A percentile compares a stretch with the other conserved stretches of the same genome.
Conservation (phyloP, 2,888 invertebrate species). For the Melanostoma mellinum region DNA sequence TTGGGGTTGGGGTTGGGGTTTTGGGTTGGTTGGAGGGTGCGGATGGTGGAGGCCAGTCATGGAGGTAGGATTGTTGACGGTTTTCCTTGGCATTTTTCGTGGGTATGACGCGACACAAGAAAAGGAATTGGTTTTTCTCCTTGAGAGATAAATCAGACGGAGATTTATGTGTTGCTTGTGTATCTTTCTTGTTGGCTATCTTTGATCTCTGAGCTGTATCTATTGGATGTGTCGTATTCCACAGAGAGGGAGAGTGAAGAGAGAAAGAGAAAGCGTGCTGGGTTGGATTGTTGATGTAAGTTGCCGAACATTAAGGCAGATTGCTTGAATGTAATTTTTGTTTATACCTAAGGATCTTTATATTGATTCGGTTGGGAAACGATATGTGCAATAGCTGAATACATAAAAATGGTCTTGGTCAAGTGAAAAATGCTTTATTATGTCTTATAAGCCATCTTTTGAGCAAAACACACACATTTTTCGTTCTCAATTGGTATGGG, state of each 20-base stretch:
- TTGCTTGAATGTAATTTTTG: conserved; percentile 21
- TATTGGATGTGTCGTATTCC: conserved; percentile 41
- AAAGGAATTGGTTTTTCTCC: conserved; percentile 68
- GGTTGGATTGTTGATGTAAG: conserved; percentile 11
- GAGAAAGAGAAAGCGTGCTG: neutral
- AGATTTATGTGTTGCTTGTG: conserved; percentile 74
- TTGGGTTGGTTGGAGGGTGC: no score
- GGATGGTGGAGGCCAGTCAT: no score
- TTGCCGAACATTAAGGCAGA: conserved; percentile 43
- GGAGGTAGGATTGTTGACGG: conserved; percentile 53
- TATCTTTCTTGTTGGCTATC: conserved; percentile 68
- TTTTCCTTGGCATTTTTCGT: conserved; percentile 58
- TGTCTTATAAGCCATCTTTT: no score
- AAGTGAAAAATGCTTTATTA: no score
- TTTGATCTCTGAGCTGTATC: conserved; percentile 60
- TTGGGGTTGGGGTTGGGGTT: neutral
- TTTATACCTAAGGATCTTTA: conserved; percentile 39
- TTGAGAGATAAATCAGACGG: conserved; percentile 73
- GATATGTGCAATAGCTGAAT: conserved; percentile 20
- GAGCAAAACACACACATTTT: no score
- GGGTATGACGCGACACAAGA: conserved; percentile 50
- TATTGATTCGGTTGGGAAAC: conserved; percentile 44
- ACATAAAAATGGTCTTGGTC: no score
- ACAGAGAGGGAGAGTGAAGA: neutral
- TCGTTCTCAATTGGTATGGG: no score